Conservation (phyloP, 92 coral and sea anemone genomes). For the Epizoanthus scotinus region DNA sequence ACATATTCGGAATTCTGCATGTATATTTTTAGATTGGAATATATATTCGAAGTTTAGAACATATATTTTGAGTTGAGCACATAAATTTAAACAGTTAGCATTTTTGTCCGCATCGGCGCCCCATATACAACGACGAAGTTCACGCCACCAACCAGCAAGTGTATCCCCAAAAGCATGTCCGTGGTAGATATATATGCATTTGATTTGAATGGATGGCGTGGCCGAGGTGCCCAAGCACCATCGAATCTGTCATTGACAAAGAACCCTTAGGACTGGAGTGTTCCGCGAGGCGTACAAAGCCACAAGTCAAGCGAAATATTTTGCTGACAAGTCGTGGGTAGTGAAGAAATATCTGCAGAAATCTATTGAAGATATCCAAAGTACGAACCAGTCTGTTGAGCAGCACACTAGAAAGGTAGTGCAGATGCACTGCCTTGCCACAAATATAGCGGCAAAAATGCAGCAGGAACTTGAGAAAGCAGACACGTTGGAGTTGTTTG, state of each 20-base stretch:
- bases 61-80: no score
- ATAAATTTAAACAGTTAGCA: no score
- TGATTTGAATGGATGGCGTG: no score
- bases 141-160: no score
- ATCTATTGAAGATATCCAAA: constrained; percentile 7
- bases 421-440: constrained; percentile 26
- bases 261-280: constrained; percentile 6
- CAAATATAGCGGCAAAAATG: constrained; percentile 24
- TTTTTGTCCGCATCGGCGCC: neutral
- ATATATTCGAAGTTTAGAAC: no score
- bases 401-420: constrained; percentile 27
- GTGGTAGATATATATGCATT: no score
- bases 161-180: no score
- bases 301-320: constrained; percentile 12
- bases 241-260: constrained; percentile 3
- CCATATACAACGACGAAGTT: no score
- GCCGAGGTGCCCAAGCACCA: no score
- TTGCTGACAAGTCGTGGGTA: constrained; percentile 11
- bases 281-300: constrained; percentile 18
- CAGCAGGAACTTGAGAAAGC: constrained; percentile 15
- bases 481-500: constrained; percentile 18
- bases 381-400: constrained; percentile 15
- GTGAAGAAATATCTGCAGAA: constrained; percentile 15
- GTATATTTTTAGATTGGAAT: no score
- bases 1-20: no score